Evolutionary conservation across 2,113 vertebrate species (phyloP).

Genomic region (Gavialis gangeticus): DNA sequence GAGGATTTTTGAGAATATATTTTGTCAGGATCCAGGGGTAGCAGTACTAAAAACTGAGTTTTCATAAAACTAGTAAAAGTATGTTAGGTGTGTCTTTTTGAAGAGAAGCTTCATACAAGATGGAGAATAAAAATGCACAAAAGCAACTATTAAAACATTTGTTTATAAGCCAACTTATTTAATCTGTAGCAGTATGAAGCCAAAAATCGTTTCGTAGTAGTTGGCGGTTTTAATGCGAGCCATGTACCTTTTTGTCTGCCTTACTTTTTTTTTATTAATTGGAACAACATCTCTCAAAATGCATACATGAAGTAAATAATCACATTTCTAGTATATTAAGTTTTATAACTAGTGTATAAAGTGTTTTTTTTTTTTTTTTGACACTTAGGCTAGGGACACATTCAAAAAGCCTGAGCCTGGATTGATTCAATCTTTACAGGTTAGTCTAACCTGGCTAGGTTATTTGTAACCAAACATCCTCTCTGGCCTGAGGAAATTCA

Average conservation of each 20-base stretch:
- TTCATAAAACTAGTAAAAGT: not conserved
- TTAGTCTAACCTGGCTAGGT: no score
- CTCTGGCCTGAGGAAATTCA: no score
- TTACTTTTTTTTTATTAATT: not conserved
- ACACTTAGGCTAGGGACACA: no score
- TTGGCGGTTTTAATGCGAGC: not conserved
- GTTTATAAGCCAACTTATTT: not conserved
- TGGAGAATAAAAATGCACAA: constrained; percentile 38
- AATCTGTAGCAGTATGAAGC: not conserved
- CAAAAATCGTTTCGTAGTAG: not conserved
- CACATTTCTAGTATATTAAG: not conserved
- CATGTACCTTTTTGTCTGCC: not conserved
- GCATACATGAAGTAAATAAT: not conserved
- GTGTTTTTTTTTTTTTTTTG: no score
- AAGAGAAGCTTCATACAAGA: not conserved
- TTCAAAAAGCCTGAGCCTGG: no score
- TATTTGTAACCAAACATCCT: no score
- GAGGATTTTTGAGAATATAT: not conserved
- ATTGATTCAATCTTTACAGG: no score
- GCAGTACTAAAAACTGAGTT: not conserved
- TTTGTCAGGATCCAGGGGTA: not conserved
- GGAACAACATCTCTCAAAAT: not conserved
- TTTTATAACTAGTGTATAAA: no score
- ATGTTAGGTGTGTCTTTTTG: not conserved
- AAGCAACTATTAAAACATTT: not conserved